These are phyloP conservation scores for Falco biarmicus DNA, from an alignment of 2,797 vertebrate genomes.

Conservation along the genomic window DNA sequence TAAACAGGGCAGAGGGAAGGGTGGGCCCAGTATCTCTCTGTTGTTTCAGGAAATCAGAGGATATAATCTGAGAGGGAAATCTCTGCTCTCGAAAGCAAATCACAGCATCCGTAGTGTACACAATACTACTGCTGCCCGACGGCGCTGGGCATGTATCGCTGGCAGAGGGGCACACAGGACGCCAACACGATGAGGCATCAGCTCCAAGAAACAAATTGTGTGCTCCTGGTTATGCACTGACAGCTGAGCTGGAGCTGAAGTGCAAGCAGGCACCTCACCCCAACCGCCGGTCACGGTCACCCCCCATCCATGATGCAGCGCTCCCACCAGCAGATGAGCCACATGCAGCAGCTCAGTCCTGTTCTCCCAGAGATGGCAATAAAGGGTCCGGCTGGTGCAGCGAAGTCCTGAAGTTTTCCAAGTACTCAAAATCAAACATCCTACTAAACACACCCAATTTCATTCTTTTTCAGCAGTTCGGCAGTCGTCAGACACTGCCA, in stretches of 20 bases:
- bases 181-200: neutral
- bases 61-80: neutral
- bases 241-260: neutral
- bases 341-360: neutral
- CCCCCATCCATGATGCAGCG: neutral
- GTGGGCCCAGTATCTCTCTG: neutral
- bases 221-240: neutral
- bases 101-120: neutral
- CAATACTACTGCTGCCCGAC: rapidly evolving
- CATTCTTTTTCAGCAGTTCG: neutral
- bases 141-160: rapidly evolving
- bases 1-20: neutral
- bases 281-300: neutral
- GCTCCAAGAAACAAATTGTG: neutral
- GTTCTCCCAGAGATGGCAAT: neutral
- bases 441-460: neutral
- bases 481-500: neutral
- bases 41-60: neutral
- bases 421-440: neutral
- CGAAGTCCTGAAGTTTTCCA: neutral
- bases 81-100: neutral
- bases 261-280: neutral
- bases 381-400: neutral
- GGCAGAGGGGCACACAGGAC: neutral
- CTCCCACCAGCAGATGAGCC: rapidly evolving